Evolutionary conservation across 2,113 vertebrate species (phyloP).

Genomic region (Pristiophorus japonicus): DNA sequence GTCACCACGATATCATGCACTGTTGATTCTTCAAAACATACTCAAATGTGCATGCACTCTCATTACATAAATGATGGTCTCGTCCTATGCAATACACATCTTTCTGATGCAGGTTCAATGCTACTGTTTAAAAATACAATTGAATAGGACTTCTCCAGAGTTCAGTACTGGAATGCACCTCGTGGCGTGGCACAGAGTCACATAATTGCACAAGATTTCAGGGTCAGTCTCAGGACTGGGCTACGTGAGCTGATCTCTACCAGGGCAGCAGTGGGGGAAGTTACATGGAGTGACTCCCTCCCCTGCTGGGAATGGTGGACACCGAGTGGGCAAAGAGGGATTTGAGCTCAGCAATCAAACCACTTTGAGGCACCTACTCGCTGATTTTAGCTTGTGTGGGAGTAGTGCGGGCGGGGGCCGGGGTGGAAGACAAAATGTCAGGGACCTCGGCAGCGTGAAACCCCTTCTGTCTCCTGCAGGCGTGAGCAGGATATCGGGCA

Average conservation of each 20-base stretch:
- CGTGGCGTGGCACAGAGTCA: not conserved
- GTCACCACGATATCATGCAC: not conserved
- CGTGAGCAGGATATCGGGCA: not conserved
- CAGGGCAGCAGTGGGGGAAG: not conserved
- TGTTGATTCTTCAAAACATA: not conserved
- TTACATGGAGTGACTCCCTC: not conserved
- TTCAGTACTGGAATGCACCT: not conserved
- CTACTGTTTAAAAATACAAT: not conserved
- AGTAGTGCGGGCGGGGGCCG: not conserved
- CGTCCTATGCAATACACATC: not conserved
- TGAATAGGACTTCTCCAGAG: not conserved
- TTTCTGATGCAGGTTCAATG: not conserved
- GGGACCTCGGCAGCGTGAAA: not conserved
- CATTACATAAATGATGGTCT: not conserved
- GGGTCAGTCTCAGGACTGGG: not conserved
- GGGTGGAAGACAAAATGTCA: not conserved
- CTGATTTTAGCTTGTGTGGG: not conserved
- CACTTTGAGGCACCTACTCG: not conserved
- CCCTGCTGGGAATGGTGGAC: not conserved
- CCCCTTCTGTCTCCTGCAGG: not conserved
- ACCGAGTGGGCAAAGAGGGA: not conserved
- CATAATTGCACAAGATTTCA: not conserved
- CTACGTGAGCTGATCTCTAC: not conserved
- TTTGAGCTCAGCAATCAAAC: not conserved
- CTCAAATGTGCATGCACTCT: not conserved